phyloP scores from a whole-genome alignment of 2,113 vertebrate genomes.

The Labrus mixtus region DNA sequence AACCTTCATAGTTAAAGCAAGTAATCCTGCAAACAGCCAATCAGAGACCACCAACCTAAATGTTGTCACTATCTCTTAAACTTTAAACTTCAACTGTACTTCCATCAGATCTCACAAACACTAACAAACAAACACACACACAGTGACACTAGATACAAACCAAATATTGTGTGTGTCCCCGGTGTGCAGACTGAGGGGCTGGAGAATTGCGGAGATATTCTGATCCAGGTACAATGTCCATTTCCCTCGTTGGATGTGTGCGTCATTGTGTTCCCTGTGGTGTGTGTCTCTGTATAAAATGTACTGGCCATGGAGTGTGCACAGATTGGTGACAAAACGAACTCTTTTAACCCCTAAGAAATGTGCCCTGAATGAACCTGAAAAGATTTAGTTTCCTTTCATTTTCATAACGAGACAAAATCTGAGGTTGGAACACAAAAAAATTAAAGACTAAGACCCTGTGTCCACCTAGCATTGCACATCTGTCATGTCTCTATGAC shows the following conservation, averaged over 20 bases:
- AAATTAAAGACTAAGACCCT: no score
- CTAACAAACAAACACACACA: no score
- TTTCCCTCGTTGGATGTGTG: conserved; percentile 8
- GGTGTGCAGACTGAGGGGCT: conserved; percentile 53
- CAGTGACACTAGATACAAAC: no score
- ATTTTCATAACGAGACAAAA: background rate
- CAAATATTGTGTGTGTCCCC: conserved; percentile 33
- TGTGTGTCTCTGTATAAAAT: background rate
- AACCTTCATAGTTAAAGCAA: background rate
- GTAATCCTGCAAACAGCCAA: background rate
- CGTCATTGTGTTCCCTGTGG: background rate
- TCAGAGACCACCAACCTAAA: background rate
- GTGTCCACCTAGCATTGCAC: no score
- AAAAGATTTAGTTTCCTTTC: background rate
- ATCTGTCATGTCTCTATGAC: no score
- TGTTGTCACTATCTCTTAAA: no score
- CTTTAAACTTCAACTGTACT: background rate
- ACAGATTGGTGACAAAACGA: conserved; percentile 19
- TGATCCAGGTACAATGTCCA: conserved; percentile 44
- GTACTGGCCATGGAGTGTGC: conserved; percentile 19
- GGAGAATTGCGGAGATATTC: conserved; percentile 44
- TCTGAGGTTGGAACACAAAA: no score
- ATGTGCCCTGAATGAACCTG: no score
- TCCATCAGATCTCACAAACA: no score
- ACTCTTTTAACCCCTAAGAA: no score